Evolutionary conservation across 1,140 invertebrate species (phyloP), one percentile per base, ranked within the genome.

Genomic region (Drosophila insularis): DNA sequence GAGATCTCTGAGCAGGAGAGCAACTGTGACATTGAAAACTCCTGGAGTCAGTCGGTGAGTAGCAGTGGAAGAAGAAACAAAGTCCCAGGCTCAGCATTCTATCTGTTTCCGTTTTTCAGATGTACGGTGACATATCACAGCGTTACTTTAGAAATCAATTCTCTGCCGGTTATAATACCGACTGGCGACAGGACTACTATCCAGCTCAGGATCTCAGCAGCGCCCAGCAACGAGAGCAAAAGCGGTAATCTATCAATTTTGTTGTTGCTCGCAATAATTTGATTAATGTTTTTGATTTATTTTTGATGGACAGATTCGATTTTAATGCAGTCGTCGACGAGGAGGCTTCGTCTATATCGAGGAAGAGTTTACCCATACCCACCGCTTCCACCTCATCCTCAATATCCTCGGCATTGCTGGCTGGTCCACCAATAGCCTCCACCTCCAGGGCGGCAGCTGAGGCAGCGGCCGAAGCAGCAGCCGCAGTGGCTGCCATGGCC

Each of bases 1-100:
- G 96, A 97, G 92, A 92, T 97, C 10, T 96, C 96, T 4, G 96
- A 95, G 31, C 96, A 96, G 89, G 96, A 97, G 72, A 97, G 96
- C 92, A 95, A 96, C 81, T 96, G 95, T 10, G 95, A 95, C 81
- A 95, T 95, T 72, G 95, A 94, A 32, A 93, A 93, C 62, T 92
- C 94, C 6, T 96, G 95, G 95, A 94, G 93, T 73, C 93, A 93
- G 92, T 91, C 92, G 92, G 92, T 92, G 71, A 80, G 81, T 81
- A 0, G 13, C 8, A 27, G 40, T 2, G 2, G n/a, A 1, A 8
- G 3, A 8, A n/a, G 14, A 35, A 27, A 1, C 8, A 10, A 4
- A 17, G 4, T 6, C 0, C 5, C 1, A 35, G 2, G 35, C 4
- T 5, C 4, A 7, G 1, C 0, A 10, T 37, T 7, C 1, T 40